These are phyloP conservation scores for Bos javanicus DNA, from an alignment of 2,113 vertebrate genomes.

Conservation along the genomic window DNA sequence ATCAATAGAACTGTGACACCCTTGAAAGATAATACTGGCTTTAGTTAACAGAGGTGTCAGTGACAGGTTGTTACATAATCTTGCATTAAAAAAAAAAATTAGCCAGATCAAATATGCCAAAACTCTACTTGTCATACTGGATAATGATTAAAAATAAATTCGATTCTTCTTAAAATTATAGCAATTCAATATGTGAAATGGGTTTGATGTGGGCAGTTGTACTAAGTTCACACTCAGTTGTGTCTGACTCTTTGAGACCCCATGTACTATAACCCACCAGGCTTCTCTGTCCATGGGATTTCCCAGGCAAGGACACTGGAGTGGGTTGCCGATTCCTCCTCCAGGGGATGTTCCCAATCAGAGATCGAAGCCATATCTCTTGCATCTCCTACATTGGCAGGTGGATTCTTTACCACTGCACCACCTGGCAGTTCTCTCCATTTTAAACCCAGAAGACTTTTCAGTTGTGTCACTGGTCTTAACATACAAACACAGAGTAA, in stretches of 20 bases:
- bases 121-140: not conserved
- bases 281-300: not conserved
- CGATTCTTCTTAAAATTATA: not conserved
- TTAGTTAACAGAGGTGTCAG: constrained; percentile 18
- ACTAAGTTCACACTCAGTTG: not conserved
- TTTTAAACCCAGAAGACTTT: not conserved
- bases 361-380: not conserved
- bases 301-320: not conserved
- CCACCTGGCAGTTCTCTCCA: not conserved
- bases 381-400: not conserved
- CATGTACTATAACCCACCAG: not conserved
- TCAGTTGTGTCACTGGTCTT: not conserved
- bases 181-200: not conserved
- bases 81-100: not conserved
- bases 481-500: not conserved
- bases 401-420: not conserved
- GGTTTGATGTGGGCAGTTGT: constrained; percentile 5
- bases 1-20: constrained; percentile 34
- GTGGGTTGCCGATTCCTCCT: not conserved
- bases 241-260: not conserved
- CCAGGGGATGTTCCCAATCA: not conserved
- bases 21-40: constrained; percentile 42
- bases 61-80: constrained; percentile 23
- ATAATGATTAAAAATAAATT: not conserved
- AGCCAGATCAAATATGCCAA: not conserved